Conservation (phyloP, 2,888 invertebrate species). For the Gymnoscelis rufifasciata region DNA sequence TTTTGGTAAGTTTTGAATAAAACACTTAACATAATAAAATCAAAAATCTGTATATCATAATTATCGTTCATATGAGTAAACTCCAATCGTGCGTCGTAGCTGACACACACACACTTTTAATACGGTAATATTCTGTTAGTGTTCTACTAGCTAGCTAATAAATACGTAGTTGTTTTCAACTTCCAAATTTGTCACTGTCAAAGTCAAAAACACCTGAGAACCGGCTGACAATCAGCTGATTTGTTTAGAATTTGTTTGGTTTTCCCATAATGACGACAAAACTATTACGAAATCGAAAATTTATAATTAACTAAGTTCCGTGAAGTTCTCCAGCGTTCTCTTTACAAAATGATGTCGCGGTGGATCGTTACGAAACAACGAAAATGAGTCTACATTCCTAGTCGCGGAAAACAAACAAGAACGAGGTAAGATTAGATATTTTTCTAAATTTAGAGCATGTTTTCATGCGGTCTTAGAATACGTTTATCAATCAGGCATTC, state of each 20-base stretch:
- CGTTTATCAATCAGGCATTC: not conserved
- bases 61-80: too few species aligned
- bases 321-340: constrained; percentile 29
- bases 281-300: constrained; percentile 54
- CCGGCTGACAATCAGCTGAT: constrained; percentile 27
- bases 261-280: not conserved
- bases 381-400: constrained; percentile 36
- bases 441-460: not conserved
- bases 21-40: too few species aligned
- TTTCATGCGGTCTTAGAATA: not conserved
- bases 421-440: constrained; percentile 27
- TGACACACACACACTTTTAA: too few species aligned
- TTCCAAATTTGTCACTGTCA: too few species aligned
- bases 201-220: too few species aligned
- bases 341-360: constrained; percentile 33
- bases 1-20: too few species aligned
- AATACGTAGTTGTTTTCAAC: too few species aligned
- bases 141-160: too few species aligned
- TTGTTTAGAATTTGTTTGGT: constrained; percentile 17
- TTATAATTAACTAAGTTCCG: constrained; percentile 26
- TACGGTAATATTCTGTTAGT: too few species aligned
- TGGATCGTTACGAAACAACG: constrained; percentile 30
- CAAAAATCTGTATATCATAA: too few species aligned
- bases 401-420: constrained; percentile 18
- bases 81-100: too few species aligned